Percentiles rank a stretch among this genome's conserved stretches.
These are phyloP conservation scores for Bombus ignitus DNA, from an alignment of 1,140 invertebrate species.

Conservation along the genomic window DNA sequence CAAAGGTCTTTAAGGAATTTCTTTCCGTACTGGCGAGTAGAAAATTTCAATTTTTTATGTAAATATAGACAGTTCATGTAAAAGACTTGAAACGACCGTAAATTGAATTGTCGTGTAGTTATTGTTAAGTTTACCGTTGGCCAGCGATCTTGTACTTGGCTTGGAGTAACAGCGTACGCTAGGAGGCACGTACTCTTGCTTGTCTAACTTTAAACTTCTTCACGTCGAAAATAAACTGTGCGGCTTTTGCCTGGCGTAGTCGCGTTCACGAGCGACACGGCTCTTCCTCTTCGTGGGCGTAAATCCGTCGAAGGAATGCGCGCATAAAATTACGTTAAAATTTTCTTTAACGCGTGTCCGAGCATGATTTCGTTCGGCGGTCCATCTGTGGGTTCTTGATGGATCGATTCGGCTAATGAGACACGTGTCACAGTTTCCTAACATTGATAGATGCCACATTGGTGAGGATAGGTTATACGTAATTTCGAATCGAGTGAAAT, in stretches of 20 bases:
- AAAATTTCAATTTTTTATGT: not conserved
- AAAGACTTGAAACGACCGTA: not conserved
- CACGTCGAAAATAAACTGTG: constrained; percentile 38
- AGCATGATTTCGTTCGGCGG: not conserved
- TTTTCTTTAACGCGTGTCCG: constrained; percentile 16
- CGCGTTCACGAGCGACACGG: constrained; percentile 7
- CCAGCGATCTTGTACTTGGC: not conserved
- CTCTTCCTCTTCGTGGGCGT: constrained; percentile 47
- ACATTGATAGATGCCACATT: not conserved
- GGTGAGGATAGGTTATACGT: no score
- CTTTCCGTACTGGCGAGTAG: no score
- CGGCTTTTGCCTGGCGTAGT: constrained; percentile 21
- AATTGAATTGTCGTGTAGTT: not conserved
- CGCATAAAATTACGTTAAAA: constrained; percentile 44
- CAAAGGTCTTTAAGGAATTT: no score
- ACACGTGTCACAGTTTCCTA: not conserved
- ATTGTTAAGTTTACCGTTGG: not conserved
- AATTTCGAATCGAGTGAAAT: not conserved
- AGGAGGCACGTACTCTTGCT: not conserved
- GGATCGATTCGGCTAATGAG: no score
- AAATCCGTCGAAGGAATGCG: constrained; percentile 28
- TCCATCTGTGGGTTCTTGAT: no score
- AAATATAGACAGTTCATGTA: no score
- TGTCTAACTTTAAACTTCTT: constrained; percentile 41
- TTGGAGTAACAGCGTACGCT: not conserved